Evolutionary conservation across 2,888 invertebrate species (phyloP).

Genomic region (Ophonus ardosiacus): DNA sequence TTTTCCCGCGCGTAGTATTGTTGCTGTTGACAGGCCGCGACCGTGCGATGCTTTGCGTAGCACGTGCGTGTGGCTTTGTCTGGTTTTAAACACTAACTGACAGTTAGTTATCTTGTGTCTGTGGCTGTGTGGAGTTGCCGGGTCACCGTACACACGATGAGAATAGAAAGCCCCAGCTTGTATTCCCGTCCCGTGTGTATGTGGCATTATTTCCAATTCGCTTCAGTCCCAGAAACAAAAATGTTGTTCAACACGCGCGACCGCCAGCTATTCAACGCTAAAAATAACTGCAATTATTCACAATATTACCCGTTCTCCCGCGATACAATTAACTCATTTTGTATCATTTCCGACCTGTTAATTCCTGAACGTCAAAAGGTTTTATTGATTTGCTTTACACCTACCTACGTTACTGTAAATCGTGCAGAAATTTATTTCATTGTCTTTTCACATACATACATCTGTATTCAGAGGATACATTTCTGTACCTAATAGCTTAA

Average conservation of each 20-base stretch:
- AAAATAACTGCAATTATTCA: conserved; percentile 12
- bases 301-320: not conserved
- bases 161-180: conserved; percentile 46
- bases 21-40: not conserved
- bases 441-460: no score
- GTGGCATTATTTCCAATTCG: conserved; percentile 8
- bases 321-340: not conserved
- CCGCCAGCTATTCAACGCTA: conserved; percentile 11
- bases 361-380: no score
- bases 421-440: no score
- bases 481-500: no score
- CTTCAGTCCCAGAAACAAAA: conserved; percentile 16
- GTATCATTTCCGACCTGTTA: no score
- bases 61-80: conserved; percentile 58
- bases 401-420: no score
- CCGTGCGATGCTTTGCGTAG: not conserved
- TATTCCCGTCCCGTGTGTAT: conserved; percentile 18
- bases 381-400: no score
- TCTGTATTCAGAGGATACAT: no score
- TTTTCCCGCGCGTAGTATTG: not conserved
- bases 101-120: conserved; percentile 57
- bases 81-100: conserved; percentile 61
- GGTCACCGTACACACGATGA: conserved; percentile 33
- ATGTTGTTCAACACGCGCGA: conserved; percentile 29
- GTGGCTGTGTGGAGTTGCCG: not conserved